Percentiles rank a stretch among this genome's conserved stretches.
These are phyloP conservation scores for Calypte anna DNA, from an alignment of 2,113 vertebrate genomes.

Conservation along the genomic window DNA sequence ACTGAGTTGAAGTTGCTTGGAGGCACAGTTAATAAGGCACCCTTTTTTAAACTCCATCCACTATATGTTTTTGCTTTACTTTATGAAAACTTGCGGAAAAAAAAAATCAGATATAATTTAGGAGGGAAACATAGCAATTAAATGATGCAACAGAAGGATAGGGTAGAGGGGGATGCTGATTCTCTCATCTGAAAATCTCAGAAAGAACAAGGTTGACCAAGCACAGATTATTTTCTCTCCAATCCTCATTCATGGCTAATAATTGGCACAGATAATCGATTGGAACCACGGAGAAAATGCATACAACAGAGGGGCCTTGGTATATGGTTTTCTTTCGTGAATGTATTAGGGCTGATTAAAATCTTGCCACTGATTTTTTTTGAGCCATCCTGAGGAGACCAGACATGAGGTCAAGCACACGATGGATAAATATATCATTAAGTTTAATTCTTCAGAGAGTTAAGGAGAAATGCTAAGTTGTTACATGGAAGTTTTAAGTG, in stretches of 20 bases:
- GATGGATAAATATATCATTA: not conserved
- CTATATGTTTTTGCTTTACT: not conserved
- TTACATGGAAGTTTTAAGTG: not conserved
- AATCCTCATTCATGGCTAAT: not conserved
- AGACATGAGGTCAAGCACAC: constrained; percentile 21
- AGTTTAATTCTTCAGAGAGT: not conserved
- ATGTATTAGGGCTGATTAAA: constrained; percentile 36
- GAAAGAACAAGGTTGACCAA: not conserved
- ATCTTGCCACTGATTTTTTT: constrained; percentile 25
- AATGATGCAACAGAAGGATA: not conserved
- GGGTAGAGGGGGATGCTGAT: not conserved
- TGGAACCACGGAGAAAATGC: not conserved
- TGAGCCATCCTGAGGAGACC: not conserved
- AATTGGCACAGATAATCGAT: constrained; percentile 50
- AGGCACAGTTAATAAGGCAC: not conserved
- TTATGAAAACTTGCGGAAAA: not conserved
- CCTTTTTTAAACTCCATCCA: not conserved
- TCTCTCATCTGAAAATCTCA: constrained; percentile 26
- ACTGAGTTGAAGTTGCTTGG: not conserved
- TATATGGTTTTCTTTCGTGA: not conserved
- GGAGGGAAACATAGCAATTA: constrained; percentile 39
- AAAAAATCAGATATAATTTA: not conserved
- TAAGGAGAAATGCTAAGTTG: constrained; percentile 7
- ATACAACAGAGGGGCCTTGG: not conserved
- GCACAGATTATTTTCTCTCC: not conserved